These are phyloP conservation scores for Siniperca knerii DNA, from an alignment of 2,113 vertebrate genomes.

Conservation along the genomic window DNA sequence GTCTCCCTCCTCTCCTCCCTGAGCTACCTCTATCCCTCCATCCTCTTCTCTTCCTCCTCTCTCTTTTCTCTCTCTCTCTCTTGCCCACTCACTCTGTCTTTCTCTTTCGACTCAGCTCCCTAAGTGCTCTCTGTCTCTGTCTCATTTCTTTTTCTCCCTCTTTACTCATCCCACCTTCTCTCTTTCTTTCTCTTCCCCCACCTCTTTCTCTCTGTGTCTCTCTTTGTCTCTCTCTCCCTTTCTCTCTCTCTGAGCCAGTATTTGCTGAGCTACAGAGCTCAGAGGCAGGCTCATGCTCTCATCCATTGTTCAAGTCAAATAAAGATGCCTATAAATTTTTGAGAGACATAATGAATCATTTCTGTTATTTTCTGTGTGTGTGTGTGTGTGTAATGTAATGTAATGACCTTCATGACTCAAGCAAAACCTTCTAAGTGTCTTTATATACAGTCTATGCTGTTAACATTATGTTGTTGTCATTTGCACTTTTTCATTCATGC, in stretches of 20 bases:
- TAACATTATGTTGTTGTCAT: conserved; percentile 18
- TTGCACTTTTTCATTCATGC: conserved; percentile 18
- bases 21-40: conserved; percentile 76
- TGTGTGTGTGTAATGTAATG: not conserved
- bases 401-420: conserved; percentile 28
- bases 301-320: conserved; percentile 77
- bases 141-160: conserved; percentile 47
- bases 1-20: conserved; percentile 80
- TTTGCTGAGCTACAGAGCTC: conserved; percentile 77
- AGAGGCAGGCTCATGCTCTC: conserved; percentile 67
- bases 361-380: conserved; percentile 46
- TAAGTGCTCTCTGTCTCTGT: conserved; percentile 51
- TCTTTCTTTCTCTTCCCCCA: not conserved
- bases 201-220: not conserved
- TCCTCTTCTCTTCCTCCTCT: conserved; percentile 39
- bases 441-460: not conserved
- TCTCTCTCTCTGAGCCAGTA: conserved; percentile 55
- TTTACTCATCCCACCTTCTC: conserved; percentile 27
- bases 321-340: conserved; percentile 77
- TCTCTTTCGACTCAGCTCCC: conserved; percentile 59
- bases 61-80: conserved; percentile 18
- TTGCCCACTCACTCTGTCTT: conserved; percentile 38
- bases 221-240: conserved; percentile 21
- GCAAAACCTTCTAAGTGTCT: not conserved
- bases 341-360: conserved; percentile 72